Conservation (phyloP, 1,140 invertebrate species). For the Formica exsecta region DNA sequence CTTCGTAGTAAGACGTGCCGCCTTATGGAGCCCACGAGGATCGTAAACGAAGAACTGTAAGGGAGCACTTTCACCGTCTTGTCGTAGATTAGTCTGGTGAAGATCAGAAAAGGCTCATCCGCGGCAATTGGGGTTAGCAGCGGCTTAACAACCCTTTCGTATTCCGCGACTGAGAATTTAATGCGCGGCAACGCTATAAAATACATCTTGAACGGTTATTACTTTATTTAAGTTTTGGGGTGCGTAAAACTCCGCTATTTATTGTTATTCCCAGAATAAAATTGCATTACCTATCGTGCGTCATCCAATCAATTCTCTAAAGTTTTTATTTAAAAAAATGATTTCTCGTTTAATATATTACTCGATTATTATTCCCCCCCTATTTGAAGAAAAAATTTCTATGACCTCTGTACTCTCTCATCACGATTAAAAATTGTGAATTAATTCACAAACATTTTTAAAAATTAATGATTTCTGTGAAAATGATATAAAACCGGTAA, state of each 20-base stretch:
- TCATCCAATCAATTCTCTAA: not conserved
- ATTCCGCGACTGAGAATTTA: not conserved
- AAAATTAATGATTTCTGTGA: not conserved
- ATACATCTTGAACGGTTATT: not conserved
- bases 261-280: not conserved
- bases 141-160: not conserved
- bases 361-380: not conserved
- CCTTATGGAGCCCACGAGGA: not conserved
- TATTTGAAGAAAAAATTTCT: not conserved
- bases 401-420: no score
- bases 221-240: not conserved
- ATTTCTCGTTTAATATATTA: not conserved
- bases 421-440: not conserved
- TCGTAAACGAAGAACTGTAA: slow-evolving; percentile 44
- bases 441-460: not conserved
- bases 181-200: no score
- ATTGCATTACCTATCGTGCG: not conserved
- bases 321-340: not conserved
- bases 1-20: not conserved
- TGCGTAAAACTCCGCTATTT: not conserved
- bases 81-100: slow-evolving; percentile 11
- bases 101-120: slow-evolving; percentile 14
- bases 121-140: not conserved
- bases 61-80: slow-evolving; percentile 4
- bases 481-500: not conserved